Evolutionary conservation across 2,113 vertebrate genomes (phyloP), one percentile per base, ranked within the genome.

Genomic region (Solenodon paradoxus): DNA sequence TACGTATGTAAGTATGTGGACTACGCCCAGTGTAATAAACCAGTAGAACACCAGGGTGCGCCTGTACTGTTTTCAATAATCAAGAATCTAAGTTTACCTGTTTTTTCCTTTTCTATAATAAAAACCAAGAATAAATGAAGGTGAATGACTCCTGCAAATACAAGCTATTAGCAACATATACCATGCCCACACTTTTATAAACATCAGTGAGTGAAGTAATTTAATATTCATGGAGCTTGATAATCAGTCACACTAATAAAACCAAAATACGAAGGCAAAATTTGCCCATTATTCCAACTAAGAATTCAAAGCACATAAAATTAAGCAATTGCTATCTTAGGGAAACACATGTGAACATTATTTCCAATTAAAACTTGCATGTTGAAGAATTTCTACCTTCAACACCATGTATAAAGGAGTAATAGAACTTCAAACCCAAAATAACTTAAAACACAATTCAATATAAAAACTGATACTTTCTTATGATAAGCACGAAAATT

Each of bases 311-410:
- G 40, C 35, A 90, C 69, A 92, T 78, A 91, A 95, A 93, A 90
- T 78, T 87, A 94, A 92, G 40, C 77, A 92, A 97, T 51, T 92
- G 57, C 45, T 81, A 97, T n/a, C 90, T 66, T 61, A 97, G 75
- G 40, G 92, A 90, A 90, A 77, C 55, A 79, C 22, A 90, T 61
- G 5, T 63, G 45, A 96, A 83, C 80, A 94, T n/a, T 45, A 77
- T 22, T 85, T 92, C 57, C 79, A 89, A 92, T 89, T 92, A 86
- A 30, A 89, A 13, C 49, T 66, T 5, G 7, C 66, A 72, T 53
- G 26, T 24, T 72, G 26, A 94, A 90, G 40, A 94, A 81, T 82
- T 77, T 95, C 78, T 83, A 61, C 49, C 47, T 53, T 88, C 35
- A 63, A 63, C 45, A 87, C 35, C 51, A 71, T 8, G n/a, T 63